Percentiles rank a stretch among this genome's conserved stretches.
These are phyloP conservation scores for Notothenia rossii DNA, from an alignment of 2,113 vertebrate genomes.

Conservation along the genomic window DNA sequence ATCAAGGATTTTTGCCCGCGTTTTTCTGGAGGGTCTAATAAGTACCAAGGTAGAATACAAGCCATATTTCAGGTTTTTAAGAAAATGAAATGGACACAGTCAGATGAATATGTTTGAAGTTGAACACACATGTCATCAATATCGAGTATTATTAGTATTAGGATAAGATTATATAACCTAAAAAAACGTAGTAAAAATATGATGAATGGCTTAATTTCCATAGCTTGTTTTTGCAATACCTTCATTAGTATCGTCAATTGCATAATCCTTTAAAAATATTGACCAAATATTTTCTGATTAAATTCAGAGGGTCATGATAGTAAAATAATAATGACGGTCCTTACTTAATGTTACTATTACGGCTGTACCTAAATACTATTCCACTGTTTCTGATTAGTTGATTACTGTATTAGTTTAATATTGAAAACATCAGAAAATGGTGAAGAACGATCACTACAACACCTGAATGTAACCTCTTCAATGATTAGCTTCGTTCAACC, in stretches of 20 bases:
- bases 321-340: neutral
- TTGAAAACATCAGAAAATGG: too few species aligned
- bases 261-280: too few species aligned
- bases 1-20: too few species aligned
- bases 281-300: neutral
- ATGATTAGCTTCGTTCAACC: too few species aligned
- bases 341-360: neutral
- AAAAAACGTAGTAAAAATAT: too few species aligned
- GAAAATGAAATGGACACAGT: neutral
- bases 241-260: too few species aligned
- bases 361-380: neutral
- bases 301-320: neutral
- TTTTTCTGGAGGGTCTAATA: too few species aligned
- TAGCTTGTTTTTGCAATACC: too few species aligned
- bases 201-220: too few species aligned
- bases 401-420: too few species aligned
- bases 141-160: neutral
- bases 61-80: neutral
- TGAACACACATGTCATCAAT: neutral
- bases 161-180: too few species aligned
- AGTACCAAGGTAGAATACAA: slow-evolving; percentile 19
- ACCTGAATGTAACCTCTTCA: neutral
- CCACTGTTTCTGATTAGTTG: neutral
- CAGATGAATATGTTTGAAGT: neutral
- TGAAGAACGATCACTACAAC: neutral